phyloP scores from a whole-genome alignment of 2,888 invertebrate genomes.

The Glaucopsyche alexis region DNA sequence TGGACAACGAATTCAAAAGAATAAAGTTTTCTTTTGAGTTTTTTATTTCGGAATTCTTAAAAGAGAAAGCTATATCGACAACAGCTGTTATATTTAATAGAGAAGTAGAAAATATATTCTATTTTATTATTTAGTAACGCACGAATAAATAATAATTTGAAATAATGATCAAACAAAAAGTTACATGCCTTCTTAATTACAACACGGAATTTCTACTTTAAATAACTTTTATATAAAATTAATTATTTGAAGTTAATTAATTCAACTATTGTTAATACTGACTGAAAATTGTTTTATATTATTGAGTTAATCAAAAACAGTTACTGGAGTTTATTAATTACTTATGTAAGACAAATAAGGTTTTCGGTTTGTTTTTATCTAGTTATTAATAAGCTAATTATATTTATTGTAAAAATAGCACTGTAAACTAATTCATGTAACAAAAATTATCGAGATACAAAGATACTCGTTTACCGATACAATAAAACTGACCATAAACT shows the following conservation, averaged over 20 bases:
- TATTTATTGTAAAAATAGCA: too few species aligned
- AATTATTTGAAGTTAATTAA: neutral
- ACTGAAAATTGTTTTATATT: too few species aligned
- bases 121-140: neutral
- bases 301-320: too few species aligned
- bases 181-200: neutral
- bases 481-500: conserved; percentile 4
- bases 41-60: too few species aligned
- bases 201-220: neutral
- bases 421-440: neutral
- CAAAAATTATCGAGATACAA: neutral
- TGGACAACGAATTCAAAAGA: too few species aligned
- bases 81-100: too few species aligned
- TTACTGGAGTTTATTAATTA: too few species aligned
- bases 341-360: too few species aligned
- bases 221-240: neutral
- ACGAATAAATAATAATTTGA: neutral
- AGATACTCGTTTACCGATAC: neutral
- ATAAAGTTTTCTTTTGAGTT: too few species aligned
- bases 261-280: neutral
- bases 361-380: too few species aligned
- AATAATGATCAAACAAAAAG: neutral
- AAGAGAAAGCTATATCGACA: too few species aligned
- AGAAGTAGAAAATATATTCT: neutral
- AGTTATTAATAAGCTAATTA: too few species aligned